Base-by-base conservation (phyloP, 2,888 invertebrate genomes). In the Tipula confusa region DNA sequence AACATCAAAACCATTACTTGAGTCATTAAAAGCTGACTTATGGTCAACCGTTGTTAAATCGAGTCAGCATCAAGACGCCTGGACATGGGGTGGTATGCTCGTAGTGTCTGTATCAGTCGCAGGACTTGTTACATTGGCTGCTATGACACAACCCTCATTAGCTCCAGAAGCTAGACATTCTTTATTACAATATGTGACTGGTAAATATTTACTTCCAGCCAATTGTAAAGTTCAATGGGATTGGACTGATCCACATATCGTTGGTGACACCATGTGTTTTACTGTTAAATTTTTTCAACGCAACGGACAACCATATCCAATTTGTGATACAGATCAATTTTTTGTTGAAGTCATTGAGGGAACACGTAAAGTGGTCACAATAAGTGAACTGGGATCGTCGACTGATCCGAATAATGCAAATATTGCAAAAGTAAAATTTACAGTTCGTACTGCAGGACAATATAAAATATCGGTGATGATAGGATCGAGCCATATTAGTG, bases 61-160 rank as follows among this genome's bases (percentile, higher is more conserved):
- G 86, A 95, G 95, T 88, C 94, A 94, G 88, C 96, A 96, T 87
- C 95, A 95, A 88, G 96, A 96, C 91, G 96, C 96, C 83, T 96
- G 96, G 96, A 96, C 96, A 88, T 95, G 95, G 95, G 96, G 96
- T 93, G 96, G 96, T 83, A 96, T 97, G 96, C 90, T 97, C 90
- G 95, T 97, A 86, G 96, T 97, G 85, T 96, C 96, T 28, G 95
- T 96, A 86, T 95, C 96, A 83, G 95, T 96, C 86, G 96, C 96
- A 86, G 96, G 96, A 87, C 91, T 96, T 89, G 96, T 96, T 87
- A 96, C 96, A 84, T 92, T 96, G 87, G 96, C 96, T 84, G 96
- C 96, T 87, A 96, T 96, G 95, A 96, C 96, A 86, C 96, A 96
- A 89, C 96, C 96, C 33, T 94, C 96, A 5, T 91, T 97, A 86